These are phyloP conservation scores for Papilio helenus DNA, from an alignment of 1,140 invertebrate genomes.

Conservation along the genomic window DNA sequence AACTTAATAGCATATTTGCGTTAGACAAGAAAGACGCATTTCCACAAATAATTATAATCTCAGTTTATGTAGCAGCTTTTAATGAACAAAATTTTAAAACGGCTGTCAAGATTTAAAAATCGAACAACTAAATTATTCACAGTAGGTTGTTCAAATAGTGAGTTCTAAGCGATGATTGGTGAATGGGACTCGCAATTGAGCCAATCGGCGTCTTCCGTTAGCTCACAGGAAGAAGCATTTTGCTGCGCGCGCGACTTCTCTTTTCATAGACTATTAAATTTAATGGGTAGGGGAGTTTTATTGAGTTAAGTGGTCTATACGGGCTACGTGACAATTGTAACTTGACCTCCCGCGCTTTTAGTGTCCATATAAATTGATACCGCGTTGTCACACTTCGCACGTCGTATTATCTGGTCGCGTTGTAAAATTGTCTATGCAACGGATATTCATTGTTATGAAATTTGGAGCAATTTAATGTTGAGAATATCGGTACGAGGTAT, in stretches of 20 bases:
- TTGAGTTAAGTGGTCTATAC: slow-evolving; percentile 78
- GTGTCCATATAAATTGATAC: slow-evolving; percentile 44
- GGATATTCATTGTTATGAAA: slow-evolving; percentile 73
- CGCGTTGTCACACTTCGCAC: slow-evolving; percentile 41
- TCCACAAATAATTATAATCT: too few species aligned
- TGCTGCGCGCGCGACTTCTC: slow-evolving; percentile 58
- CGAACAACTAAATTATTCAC: slow-evolving; percentile 44
- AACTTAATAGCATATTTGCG: too few species aligned
- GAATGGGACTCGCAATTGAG: slow-evolving; percentile 75
- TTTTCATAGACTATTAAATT: slow-evolving; percentile 80
- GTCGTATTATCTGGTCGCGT: slow-evolving; percentile 53
- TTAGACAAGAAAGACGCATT: too few species aligned
- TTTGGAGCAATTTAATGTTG: slow-evolving; percentile 75
- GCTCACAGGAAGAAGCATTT: slow-evolving; percentile 75
- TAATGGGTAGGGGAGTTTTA: slow-evolving; percentile 79
- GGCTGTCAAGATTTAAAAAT: slow-evolving; percentile 48
- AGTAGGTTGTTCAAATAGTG: slow-evolving; percentile 43
- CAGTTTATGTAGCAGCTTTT: too few species aligned
- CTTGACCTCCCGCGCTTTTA: slow-evolving; percentile 55
- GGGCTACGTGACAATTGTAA: slow-evolving; percentile 57
- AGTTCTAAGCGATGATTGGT: slow-evolving; percentile 74
- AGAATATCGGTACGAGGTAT: slow-evolving; percentile 57
- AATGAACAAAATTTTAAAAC: too few species aligned
- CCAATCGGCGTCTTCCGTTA: slow-evolving; percentile 80
- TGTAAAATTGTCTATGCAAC: slow-evolving; percentile 64